Base-by-base conservation (phyloP, 1,140 invertebrate species). In the Liolophura sinensis region DNA sequence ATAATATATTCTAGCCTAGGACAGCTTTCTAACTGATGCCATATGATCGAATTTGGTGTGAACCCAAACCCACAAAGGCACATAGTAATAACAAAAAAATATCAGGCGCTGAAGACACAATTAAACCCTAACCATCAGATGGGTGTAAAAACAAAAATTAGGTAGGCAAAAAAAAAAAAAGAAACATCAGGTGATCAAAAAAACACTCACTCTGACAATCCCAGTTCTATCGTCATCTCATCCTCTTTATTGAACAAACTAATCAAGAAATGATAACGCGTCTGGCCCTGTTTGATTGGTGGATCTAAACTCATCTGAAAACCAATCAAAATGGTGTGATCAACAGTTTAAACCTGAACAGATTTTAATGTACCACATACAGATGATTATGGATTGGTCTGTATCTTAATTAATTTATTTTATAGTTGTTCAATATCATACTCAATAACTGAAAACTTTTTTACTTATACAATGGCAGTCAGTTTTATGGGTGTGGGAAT, bases 211-310 rank as follows among this genome's bases (percentile, higher is more conserved):
- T 99, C 95, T 40, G 92, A 89, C 66, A 97, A 91, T 11, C 92
- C 93, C 64, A 99, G 83, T 85, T 98, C 96, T 68, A 99, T 88
- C n/a, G 92, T 91, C 16, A 91, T 93, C 80, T 98, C 94, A 80
- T 99, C 95, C 52, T 87, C 88, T 78, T 94, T 93, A 50, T 91
- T 92, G 84, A 99, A 99, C 4, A 98, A 85, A 48, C 99, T 87
- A 24, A 99, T 96, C 25, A 99, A 86, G 83, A 95, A 99, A 75
- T 97, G 96, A 75, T 90, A 90, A 57, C 85, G 73, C 0, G 98
- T 99, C 86, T 99, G 97, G 72, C 98, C 98, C 85, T 99, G 98
- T 82, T 99, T 99, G 70, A 99, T 99, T 0, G 98, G 97, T 27
- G 97, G 97, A 89, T 99, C 97, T 71, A 99, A 88, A 72, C 95